phyloP scores from a whole-genome alignment of 1,140 invertebrate genomes.

The Drosophila leontia region DNA sequence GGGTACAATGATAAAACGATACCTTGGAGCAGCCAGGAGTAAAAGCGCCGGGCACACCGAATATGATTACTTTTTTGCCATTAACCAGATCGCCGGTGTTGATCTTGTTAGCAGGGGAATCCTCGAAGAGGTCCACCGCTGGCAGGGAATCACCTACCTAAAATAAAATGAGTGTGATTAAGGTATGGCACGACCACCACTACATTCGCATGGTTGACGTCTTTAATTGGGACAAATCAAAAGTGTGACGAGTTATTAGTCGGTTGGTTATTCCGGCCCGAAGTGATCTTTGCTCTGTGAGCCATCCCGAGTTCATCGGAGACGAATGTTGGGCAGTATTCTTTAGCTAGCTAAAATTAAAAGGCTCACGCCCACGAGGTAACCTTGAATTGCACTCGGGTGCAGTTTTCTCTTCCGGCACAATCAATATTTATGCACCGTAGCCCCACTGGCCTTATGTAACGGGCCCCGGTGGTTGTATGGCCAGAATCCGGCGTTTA shows the following conservation, averaged over 20 bases:
- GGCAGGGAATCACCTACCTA: constrained; percentile 95
- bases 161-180: background rate
- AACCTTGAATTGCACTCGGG: constrained; percentile 59
- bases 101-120: constrained; percentile 93
- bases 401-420: constrained; percentile 25
- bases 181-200: background rate
- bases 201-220: background rate
- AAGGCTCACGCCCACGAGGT: constrained; percentile 10
- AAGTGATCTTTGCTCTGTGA: background rate
- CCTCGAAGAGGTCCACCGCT: constrained; percentile 92
- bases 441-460: constrained; percentile 51
- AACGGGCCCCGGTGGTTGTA: constrained; percentile 6
- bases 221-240: background rate
- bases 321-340: background rate
- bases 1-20: constrained; percentile 5
- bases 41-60: constrained; percentile 97
- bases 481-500: background rate
- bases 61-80: constrained; percentile 94
- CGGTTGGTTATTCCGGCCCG: background rate
- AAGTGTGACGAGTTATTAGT: background rate
- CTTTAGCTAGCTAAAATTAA: constrained; percentile 73
- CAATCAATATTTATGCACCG: constrained; percentile 64
- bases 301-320: background rate
- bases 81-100: constrained; percentile 90
- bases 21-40: constrained; percentile 97